A percentile compares a stretch with the other conserved stretches of the same genome.
Evolutionary conservation across 2,113 vertebrate species (phyloP).

Genomic region (Paramisgurnus dabryanus): DNA sequence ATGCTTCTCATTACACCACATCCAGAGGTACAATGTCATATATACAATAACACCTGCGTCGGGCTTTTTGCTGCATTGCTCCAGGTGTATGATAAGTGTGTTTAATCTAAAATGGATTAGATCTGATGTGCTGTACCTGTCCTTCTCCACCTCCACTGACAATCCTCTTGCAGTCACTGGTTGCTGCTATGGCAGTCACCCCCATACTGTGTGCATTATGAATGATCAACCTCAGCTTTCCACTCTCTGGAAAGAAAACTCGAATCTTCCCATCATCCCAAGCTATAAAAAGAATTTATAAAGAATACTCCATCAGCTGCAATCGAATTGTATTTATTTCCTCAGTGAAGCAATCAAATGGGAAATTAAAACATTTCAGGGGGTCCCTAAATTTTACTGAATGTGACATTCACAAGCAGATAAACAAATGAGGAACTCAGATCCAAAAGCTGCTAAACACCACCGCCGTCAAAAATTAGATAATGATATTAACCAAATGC

Average conservation of each 20-base stretch:
- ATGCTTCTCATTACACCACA: no score
- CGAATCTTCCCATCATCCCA: conserved; percentile 88
- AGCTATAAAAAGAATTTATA: conserved; percentile 63
- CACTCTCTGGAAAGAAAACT: conserved; percentile 81
- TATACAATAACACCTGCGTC: no score
- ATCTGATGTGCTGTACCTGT: conserved; percentile 71
- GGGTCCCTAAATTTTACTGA: no score
- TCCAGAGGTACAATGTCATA: no score
- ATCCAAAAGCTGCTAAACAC: no score
- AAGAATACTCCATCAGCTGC: background rate
- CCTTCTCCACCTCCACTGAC: conserved; percentile 88
- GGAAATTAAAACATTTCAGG: background rate
- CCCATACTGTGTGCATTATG: conserved; percentile 79
- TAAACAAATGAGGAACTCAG: background rate
- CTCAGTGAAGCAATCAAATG: background rate
- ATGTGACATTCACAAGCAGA: background rate
- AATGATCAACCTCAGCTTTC: conserved; percentile 73
- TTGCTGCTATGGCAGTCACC: conserved; percentile 79
- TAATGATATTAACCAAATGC: no score
- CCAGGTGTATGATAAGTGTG: no score
- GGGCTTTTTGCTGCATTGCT: no score
- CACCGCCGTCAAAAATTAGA: no score
- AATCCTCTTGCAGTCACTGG: conserved; percentile 79
- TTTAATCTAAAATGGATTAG: background rate
- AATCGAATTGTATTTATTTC: background rate